phyloP scores from a whole-genome alignment of 2,113 vertebrate species.

The Pterocles gutturalis region DNA sequence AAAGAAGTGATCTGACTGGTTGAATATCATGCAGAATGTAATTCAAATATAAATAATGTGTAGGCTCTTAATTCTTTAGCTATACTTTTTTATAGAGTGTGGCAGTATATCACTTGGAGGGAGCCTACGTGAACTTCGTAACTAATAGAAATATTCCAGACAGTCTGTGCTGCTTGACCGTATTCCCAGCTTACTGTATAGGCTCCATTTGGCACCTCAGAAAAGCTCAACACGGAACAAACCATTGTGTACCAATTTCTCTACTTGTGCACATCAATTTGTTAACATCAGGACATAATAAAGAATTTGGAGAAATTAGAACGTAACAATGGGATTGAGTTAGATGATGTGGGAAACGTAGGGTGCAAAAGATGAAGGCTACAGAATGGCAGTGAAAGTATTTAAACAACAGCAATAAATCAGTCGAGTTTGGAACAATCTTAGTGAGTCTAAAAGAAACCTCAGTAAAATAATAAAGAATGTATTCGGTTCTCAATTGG shows the following conservation, averaged over 20 bases:
- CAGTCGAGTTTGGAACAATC: neutral
- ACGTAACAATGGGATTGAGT: neutral
- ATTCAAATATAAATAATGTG: neutral
- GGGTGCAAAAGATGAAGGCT: neutral
- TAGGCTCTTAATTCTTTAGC: neutral
- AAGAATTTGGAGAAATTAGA: neutral
- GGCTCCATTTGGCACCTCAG: neutral
- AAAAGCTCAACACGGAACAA: neutral
- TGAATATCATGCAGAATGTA: neutral
- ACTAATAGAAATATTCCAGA: neutral
- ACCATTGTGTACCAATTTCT: neutral
- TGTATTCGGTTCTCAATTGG: neutral
- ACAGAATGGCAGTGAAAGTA: neutral
- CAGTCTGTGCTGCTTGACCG: neutral
- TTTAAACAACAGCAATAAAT: neutral
- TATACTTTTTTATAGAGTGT: neutral
- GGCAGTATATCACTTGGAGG: neutral
- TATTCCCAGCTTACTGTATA: neutral
- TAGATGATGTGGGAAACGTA: neutral
- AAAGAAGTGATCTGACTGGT: neutral
- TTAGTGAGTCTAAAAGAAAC: neutral
- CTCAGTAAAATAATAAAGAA: neutral
- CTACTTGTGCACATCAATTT: neutral
- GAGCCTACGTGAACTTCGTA: neutral
- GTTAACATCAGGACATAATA: neutral